Conservation (phyloP, 2,797 vertebrate species). For the Knipowitschia caucasica region DNA sequence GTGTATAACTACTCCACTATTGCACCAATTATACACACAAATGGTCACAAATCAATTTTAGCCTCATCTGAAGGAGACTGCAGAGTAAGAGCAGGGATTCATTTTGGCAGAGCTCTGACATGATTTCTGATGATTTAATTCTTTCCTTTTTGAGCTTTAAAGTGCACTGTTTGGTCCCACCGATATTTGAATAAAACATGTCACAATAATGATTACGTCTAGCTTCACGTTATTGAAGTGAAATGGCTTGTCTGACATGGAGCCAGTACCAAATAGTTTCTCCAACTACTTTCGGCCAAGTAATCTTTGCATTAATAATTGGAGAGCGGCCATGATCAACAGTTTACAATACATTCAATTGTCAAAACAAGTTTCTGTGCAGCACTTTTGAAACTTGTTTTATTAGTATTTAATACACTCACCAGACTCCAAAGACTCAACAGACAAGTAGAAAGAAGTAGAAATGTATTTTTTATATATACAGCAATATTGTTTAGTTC, state of each 20-base stretch:
- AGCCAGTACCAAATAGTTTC: background rate
- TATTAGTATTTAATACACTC: too few relatives aligned
- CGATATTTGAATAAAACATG: constrained; percentile 28
- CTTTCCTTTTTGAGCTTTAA: constrained; percentile 13
- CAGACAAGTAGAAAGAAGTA: too few relatives aligned
- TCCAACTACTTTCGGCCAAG: too few relatives aligned
- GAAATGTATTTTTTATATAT: too few relatives aligned
- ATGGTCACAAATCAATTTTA: constrained; percentile 49
- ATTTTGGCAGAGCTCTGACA: constrained; percentile 45
- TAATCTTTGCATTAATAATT: too few relatives aligned
- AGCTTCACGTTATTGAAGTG: background rate
- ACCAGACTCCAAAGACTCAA: too few relatives aligned
- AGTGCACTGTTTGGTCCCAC: constrained; percentile 12
- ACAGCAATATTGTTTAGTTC: too few relatives aligned
- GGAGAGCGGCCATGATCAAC: too few relatives aligned
- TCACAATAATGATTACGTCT: constrained; percentile 3
- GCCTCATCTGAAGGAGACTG: constrained; percentile 40
- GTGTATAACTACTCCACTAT: constrained; percentile 48
- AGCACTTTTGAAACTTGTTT: too few relatives aligned
- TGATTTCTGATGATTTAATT: constrained; percentile 48
- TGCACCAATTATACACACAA: too few relatives aligned
- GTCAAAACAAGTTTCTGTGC: too few relatives aligned
- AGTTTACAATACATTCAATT: too few relatives aligned
- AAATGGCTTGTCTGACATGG: background rate
- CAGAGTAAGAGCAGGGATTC: constrained; percentile 47